Evolutionary conservation across 2,113 vertebrate species (phyloP), one percentile per base, ranked within the genome.

Genomic region (Takifugu flavidus): DNA sequence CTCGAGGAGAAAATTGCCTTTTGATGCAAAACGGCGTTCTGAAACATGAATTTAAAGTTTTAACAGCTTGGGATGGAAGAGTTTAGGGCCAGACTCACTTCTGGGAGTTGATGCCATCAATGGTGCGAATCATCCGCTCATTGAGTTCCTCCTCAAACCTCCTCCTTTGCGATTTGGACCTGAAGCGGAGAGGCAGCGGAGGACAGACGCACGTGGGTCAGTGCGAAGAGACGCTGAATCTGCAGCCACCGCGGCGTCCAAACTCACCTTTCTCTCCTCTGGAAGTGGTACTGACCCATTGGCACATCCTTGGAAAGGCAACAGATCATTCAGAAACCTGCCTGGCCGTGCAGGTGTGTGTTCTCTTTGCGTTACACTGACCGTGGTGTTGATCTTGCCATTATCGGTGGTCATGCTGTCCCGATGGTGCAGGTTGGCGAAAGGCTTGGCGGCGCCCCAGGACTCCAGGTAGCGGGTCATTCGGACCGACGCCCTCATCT

Each of bases 391-490:
- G 90, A 98, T 98, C 89, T 94, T 96, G 89, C 94, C 95, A 0
- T 98, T 99, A 89, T 99, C 96, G 0, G 94, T 95, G 76, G 93
- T 97, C 95, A 99, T 96, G 90, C 95, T 98, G 87, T 98, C 96
- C 53, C 95, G 88, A 71, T 98, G 96, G 67, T 98, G 95, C 53
- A 99, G 88, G 79, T 99, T 95, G 55, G 97, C 97, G 11, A 99
- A 99, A 0, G 97, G 97, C 78, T 99, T 99, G 74, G 95, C 97
- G 0, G 97, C 97, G n/a, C 97, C 96, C 97, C 97, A 98, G 6
- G 96, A 98, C 80, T 99, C 97, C 87, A 99, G 86, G 78, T 99
- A 99, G 11, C 96, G 93, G 6, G 97, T 99, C 97, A 99, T 98
- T 73, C 97, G 91, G 31, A 99, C 95, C 0, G 96, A 98, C 0